A percentile compares a stretch with the other conserved stretches of the same genome.
Conservation (phyloP, 2,888 invertebrate species). For the Melitaea athalia region DNA sequence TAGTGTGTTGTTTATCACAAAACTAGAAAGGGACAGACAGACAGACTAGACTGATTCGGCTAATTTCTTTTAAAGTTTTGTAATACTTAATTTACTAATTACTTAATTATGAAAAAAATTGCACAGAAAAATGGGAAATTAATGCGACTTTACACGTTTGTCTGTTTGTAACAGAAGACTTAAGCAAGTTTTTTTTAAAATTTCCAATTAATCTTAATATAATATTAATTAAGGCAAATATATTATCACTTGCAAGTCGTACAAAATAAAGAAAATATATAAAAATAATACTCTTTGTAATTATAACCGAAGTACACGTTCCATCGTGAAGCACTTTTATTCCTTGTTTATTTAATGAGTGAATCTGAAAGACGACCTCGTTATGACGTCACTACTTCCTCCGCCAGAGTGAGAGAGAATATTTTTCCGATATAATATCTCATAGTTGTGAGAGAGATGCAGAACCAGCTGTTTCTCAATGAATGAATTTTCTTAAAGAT, state of each 20-base stretch:
- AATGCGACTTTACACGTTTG: too few relatives aligned
- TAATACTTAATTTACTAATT: too few relatives aligned
- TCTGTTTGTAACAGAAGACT: too few relatives aligned
- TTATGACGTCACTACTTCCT: conserved; percentile 75
- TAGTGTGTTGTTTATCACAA: too few relatives aligned
- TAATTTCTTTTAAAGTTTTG: too few relatives aligned
- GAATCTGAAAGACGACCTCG: conserved; percentile 76
- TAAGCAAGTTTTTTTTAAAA: too few relatives aligned
- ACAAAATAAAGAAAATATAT: background rate
- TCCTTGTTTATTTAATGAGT: conserved; percentile 80
- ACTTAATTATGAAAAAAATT: too few relatives aligned
- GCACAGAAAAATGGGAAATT: too few relatives aligned
- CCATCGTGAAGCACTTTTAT: conserved; percentile 51
- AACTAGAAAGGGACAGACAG: too few relatives aligned
- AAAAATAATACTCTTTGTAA: background rate
- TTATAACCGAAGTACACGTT: conserved; percentile 27
- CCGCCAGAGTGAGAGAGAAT: conserved; percentile 55
- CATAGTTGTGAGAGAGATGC: conserved; percentile 50
- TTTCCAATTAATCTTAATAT: too few relatives aligned
- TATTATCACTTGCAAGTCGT: background rate
- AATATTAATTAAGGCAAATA: too few relatives aligned
- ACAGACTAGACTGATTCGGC: too few relatives aligned
- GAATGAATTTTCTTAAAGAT: conserved; percentile 69
- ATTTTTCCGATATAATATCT: conserved; percentile 40
- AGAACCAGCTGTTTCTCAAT: conserved; percentile 63